These are phyloP conservation scores for Stichodactyla mertensii DNA, from an alignment of 64 coral and sea anemone genomes.

Conservation along the genomic window DNA sequence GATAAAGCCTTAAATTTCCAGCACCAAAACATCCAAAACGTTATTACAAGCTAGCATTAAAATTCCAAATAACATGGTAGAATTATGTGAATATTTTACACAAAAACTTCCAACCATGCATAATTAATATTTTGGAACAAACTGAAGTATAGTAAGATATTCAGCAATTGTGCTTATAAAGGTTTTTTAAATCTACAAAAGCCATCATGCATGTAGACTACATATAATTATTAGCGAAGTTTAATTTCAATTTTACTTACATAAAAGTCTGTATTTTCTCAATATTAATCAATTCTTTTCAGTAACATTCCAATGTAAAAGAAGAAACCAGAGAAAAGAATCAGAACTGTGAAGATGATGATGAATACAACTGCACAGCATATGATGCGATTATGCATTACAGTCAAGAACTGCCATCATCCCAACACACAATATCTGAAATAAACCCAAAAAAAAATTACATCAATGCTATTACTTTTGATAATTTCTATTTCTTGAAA, in stretches of 20 bases:
- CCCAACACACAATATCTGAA: neutral
- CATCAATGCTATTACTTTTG: neutral
- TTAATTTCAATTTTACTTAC: neutral
- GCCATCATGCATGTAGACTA: too few relatives aligned
- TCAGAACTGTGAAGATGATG: constrained; percentile 51
- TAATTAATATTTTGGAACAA: too few relatives aligned
- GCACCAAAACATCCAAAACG: too few relatives aligned
- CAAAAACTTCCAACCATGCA: too few relatives aligned
- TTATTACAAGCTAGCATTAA: too few relatives aligned
- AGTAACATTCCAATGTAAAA: constrained; percentile 86
- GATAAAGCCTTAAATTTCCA: too few relatives aligned
- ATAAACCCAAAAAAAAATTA: neutral
- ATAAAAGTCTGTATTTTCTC: neutral
- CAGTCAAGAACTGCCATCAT: constrained; percentile 3
- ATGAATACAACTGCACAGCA: constrained; percentile 65
- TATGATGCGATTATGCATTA: constrained; percentile 80
- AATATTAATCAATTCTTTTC: constrained; percentile 4
- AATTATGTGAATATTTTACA: too few relatives aligned
- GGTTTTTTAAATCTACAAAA: too few relatives aligned
- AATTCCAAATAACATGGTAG: too few relatives aligned
- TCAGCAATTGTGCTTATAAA: too few relatives aligned
- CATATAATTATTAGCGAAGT: too few relatives aligned
- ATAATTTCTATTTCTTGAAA: neutral
- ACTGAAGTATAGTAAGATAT: too few relatives aligned
- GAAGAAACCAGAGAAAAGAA: constrained; percentile 62